phyloP scores from a whole-genome alignment of 2,797 vertebrate species.

The Neoniphon sammara region DNA sequence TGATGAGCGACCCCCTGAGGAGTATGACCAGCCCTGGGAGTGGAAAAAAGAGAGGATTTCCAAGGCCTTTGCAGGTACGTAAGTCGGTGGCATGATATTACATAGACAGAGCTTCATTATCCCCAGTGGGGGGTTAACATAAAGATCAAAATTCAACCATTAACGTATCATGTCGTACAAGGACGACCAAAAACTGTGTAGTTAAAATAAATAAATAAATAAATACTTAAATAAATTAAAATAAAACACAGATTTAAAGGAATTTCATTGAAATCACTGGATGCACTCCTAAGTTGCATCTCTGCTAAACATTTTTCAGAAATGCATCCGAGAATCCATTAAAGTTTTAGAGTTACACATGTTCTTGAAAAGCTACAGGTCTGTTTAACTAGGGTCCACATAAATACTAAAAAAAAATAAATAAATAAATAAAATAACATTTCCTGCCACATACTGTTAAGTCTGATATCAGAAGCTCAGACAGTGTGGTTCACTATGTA shows the following conservation, averaged over 20 bases:
- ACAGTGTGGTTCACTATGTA: constrained; percentile 20
- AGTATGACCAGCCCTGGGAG: constrained; percentile 99
- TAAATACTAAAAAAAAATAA: no score
- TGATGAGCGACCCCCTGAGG: constrained; percentile 94
- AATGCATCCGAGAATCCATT: no score
- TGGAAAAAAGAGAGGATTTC: constrained; percentile 99
- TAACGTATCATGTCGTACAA: neutral
- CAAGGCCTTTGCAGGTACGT: constrained; percentile 95
- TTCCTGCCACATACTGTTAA: constrained; percentile 9
- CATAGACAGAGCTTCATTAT: neutral
- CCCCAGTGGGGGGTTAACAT: neutral
- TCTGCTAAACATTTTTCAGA: no score
- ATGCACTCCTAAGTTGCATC: no score
- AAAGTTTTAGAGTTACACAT: no score
- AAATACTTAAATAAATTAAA: no score
- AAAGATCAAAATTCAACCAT: neutral
- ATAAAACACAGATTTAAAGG: no score
- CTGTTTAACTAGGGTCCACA: neutral
- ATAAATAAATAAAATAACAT: neutral
- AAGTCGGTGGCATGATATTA: neutral
- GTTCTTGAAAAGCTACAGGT: neutral
- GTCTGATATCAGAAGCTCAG: constrained; percentile 23
- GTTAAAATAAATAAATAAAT: neutral
- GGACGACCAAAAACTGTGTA: constrained; percentile 1
- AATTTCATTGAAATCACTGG: no score